Evolutionary conservation across 1,140 invertebrate genomes (phyloP), one percentile per base, ranked within the genome.

Genomic region (Bombus huntii): DNA sequence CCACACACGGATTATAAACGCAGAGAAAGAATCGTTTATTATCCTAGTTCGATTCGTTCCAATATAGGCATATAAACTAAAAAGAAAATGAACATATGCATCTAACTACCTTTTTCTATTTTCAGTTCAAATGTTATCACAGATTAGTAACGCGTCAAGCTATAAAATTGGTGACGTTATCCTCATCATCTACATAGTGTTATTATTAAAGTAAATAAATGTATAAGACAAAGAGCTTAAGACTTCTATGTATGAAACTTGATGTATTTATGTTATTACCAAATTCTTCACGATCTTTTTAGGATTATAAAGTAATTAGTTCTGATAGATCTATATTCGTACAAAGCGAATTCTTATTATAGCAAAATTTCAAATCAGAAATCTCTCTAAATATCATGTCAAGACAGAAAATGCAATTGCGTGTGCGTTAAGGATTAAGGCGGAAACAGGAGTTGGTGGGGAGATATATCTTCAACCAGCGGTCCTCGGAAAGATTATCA

Each of bases 1-100:
- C 91, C 92, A 6, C 62, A 75, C 28, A 92, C 92, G 13, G 89
- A 92, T 68, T 93, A 92, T 66, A 90, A 88, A 42, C 86, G 88
- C 31, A 85, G 88, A 37, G 88, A 93, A 44, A 89, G 78, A 62
- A 78, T 91, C 42, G 80, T 92, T 57, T 89, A 92, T 72, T 91
- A 91, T 31, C 88, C 91, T 15, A 85, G 88, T 92, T 75, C 71
- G 86, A 68, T 68, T 88, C 62, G 72, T 82, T 90, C 28, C 15
- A 66, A 62, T 47, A 3, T 47, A 3, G 5, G 15, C 10, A 31
- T 2, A 66, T 37, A 37, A 62, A 73, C 34, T 39, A 18, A 8
- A 15, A n/a, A 2, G 13, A 5, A 47, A 37, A 28, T 47, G 2
- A 31, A 75, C 6, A 15, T 25, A 53, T 2, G 28, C 15, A 2